A percentile compares a stretch with the other conserved stretches of the same genome.
Conservation (phyloP, 1,140 invertebrate species). For the Drosophila tropicalis region DNA sequence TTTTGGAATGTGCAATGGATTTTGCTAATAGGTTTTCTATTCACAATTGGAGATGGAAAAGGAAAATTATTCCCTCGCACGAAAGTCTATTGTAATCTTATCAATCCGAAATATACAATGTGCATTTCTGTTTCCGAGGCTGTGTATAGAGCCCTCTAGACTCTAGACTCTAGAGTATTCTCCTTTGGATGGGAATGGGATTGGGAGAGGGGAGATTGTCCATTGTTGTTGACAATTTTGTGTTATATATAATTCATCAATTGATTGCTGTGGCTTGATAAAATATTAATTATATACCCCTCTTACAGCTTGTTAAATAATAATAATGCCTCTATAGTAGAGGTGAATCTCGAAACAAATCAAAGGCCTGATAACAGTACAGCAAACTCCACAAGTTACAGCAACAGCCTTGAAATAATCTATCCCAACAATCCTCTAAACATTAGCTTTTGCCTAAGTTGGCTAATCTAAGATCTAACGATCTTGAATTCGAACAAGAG, state of each 20-base stretch:
- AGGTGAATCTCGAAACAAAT: no score
- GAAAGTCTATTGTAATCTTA: constrained; percentile 11
- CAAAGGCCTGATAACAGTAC: no score
- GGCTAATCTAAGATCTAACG: no score
- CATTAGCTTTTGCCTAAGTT: no score
- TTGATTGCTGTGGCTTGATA: not conserved
- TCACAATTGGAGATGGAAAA: not conserved
- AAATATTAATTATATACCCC: not conserved
- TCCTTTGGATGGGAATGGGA: not conserved
- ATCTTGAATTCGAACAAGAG: no score
- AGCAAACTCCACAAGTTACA: no score
- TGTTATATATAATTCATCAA: not conserved
- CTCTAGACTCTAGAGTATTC: not conserved
- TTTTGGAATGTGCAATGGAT: not conserved
- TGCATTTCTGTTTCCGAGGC: constrained; percentile 4
- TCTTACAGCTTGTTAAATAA: not conserved
- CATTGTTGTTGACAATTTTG: no score
- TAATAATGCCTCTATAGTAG: no score
- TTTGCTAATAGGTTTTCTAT: not conserved
- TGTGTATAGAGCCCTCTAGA: not conserved
- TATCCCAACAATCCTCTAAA: no score
- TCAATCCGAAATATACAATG: not conserved
- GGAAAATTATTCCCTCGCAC: not conserved
- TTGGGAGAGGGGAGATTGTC: no score
- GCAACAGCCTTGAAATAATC: no score